Evolutionary conservation across 1,140 invertebrate genomes (phyloP).

Genomic region (Rhagoletis zephyria): DNA sequence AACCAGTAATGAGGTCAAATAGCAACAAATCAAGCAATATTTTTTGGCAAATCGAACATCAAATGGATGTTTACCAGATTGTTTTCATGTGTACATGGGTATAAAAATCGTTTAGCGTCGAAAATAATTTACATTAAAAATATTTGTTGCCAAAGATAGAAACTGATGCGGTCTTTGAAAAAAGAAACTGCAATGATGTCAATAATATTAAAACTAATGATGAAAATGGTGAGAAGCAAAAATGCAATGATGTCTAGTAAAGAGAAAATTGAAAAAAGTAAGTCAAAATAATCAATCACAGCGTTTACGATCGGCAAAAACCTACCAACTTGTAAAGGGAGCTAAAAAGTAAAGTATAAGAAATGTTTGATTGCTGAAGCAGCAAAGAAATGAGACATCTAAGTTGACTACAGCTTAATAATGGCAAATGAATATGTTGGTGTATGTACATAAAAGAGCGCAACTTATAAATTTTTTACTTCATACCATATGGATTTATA

Average conservation of each 20-base stretch:
- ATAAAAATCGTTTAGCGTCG: neutral
- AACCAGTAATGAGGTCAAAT: neutral
- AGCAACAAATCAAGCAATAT: conserved; percentile 17
- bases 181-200: neutral
- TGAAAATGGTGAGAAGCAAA: neutral
- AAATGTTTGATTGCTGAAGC: neutral
- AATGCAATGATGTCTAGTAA: conserved; percentile 10
- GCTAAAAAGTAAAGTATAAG: neutral
- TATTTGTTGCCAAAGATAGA: neutral
- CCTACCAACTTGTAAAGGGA: neutral
- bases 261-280: neutral
- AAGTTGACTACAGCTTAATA: conserved; percentile 41
- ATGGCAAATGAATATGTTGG: neutral
- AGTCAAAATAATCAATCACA: conserved; percentile 10
- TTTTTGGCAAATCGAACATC: conserved; percentile 1
- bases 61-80: neutral
- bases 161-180: neutral
- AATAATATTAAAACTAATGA: conserved; percentile 43
- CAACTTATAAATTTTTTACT: neutral
- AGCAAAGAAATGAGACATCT: conserved; percentile 33
- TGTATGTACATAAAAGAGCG: neutral
- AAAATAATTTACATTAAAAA: neutral
- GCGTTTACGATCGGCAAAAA: conserved; percentile 5
- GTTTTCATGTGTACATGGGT: neutral
- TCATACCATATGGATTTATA: neutral